These are phyloP conservation scores for Elachura formosa DNA, from an alignment of 2,113 vertebrate species.

Conservation along the genomic window DNA sequence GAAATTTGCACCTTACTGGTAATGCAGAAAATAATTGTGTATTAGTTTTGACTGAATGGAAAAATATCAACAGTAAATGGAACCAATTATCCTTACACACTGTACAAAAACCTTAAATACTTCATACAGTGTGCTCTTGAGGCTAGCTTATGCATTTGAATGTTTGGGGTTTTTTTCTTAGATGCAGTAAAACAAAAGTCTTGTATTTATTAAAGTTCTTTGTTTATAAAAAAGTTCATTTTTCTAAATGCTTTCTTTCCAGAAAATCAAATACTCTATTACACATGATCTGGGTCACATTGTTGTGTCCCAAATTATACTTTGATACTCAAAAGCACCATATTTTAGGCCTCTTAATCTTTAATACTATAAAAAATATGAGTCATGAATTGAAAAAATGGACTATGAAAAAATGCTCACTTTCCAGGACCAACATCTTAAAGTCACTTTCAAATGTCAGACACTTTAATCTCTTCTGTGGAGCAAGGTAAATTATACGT, in stretches of 20 bases:
- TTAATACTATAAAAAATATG: neutral
- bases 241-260: neutral
- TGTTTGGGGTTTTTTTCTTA: neutral
- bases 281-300: neutral
- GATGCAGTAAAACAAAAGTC: neutral
- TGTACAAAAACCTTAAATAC: neutral
- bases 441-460: neutral
- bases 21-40: neutral
- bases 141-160: neutral
- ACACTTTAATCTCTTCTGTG: neutral
- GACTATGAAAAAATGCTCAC: neutral
- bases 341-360: neutral
- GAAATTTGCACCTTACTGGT: neutral
- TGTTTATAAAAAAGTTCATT: neutral
- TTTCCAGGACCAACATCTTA: neutral
- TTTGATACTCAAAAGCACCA: neutral
- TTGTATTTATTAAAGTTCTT: neutral
- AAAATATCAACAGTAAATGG: neutral
- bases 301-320: neutral
- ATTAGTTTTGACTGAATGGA: neutral
- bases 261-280: neutral
- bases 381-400: neutral
- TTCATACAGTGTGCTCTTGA: neutral
- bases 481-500: neutral
- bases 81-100: neutral